Base-by-base conservation (phyloP, 37 sponge, comb jelly and placozoan genomes). In the Ephydatia muelleri region DNA sequence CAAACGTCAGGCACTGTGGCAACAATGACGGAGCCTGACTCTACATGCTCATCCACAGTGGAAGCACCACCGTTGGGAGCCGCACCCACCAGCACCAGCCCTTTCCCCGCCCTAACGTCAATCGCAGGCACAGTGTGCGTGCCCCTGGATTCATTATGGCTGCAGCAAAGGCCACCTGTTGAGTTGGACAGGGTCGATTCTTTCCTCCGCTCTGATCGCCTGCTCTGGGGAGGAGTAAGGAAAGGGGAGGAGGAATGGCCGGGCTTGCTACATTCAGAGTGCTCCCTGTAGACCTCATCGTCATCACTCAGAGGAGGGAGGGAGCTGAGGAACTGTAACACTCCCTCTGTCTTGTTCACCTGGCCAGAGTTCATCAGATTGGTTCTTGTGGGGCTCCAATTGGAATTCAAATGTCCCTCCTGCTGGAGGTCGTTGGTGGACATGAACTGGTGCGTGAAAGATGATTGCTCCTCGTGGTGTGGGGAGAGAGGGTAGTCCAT, bases 201-300 rank as follows among this genome's bases (percentile, higher is more conserved):
- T 21, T 32, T 70, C 82, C 75, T 83, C 75, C 8, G 33, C 22
- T 29, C 38, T 33, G 48, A 64, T 65, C 76, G 81, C 81, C 68
- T 75, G 75, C 75, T 75, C 75, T 93, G 88, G 16, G 94, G 89
- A 34, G 94, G 94, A 1, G 90, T 87, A 67, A 86, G 76, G 3
- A 85, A 28, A 87, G n/a, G n/a, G n/a, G n/a, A n/a, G n/a, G n/a
- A 86, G 36, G 93, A 88, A 38, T 77, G 89, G 19, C 72, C 72
- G 0, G 93, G 89, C 9, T 57, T 57, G 66, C 79, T 83, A 72
- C 87, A 82, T 26, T 93, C 81, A 21, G 85, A 84, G 29, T 87
- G 87, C 35, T 87, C 88, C 30, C 78, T 81, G 65, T 82, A 85
- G 12, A 87, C 86, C 9, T 79, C 81, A 49, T 93, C 90, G 8